Conservation (phyloP, 1,140 invertebrate genomes). For the Diabrotica virgifera region DNA sequence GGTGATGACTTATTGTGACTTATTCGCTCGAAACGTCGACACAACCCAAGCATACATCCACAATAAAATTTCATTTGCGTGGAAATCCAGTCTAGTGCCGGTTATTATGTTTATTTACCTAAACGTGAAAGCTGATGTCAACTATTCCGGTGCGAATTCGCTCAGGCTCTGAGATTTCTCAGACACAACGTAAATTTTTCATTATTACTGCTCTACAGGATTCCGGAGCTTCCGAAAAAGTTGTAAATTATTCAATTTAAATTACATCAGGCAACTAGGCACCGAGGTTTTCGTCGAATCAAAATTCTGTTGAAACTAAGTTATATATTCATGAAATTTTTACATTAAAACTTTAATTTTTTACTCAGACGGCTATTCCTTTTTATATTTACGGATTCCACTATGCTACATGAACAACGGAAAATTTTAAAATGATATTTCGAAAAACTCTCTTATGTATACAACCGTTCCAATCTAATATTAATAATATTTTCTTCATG, state of each 20-base stretch:
- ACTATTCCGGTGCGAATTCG: neutral
- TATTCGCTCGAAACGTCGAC: no score
- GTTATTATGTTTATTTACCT: conserved; percentile 3
- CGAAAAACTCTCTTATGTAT: no score
- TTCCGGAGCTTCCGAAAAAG: neutral
- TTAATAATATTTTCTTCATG: no score
- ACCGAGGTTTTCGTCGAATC: neutral
- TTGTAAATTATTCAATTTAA: conserved; percentile 1
- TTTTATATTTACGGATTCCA: no score
- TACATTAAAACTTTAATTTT: neutral
- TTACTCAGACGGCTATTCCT: no score
- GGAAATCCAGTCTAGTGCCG: neutral
- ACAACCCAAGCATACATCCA: neutral
- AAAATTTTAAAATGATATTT: no score
- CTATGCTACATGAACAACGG: no score
- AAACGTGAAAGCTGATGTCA: neutral
- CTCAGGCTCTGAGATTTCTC: neutral
- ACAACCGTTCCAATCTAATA: no score
- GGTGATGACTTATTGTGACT: no score
- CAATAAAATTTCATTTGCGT: neutral
- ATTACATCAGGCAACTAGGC: neutral
- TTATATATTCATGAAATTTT: neutral
- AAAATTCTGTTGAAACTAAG: neutral
- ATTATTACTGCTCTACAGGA: neutral
- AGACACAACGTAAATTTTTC: neutral